Percentiles rank a stretch among this genome's conserved stretches.
These are phyloP conservation scores for Luehdorfia chinensis DNA, from an alignment of 1,140 invertebrate species.

Conservation along the genomic window DNA sequence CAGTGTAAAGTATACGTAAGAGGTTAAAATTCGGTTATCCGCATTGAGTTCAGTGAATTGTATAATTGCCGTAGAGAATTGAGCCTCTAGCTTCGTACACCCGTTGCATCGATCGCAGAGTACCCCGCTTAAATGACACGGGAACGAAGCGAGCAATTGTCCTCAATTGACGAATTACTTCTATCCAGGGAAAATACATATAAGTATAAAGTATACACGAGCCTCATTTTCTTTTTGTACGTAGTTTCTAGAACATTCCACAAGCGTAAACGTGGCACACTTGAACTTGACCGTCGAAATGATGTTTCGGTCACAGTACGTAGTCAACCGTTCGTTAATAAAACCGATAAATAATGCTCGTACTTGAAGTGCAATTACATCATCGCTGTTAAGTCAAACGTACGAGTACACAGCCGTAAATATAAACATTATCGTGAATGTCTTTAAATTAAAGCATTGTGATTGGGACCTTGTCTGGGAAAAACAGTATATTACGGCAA, in stretches of 20 bases:
- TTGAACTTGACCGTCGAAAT: slow-evolving; percentile 68
- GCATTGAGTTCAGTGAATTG: slow-evolving; percentile 24
- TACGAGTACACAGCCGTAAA: slow-evolving; percentile 13
- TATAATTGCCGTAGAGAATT: slow-evolving; percentile 61
- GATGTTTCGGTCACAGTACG: slow-evolving; percentile 39
- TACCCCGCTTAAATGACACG: slow-evolving; percentile 26
- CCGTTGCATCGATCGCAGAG: slow-evolving; percentile 47
- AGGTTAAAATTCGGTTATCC: no score
- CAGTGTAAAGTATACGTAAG: no score
- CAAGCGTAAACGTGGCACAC: slow-evolving; percentile 14
- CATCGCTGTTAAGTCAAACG: slow-evolving; percentile 35
- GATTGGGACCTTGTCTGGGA: not conserved
- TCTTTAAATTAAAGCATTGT: not conserved
- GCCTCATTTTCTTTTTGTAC: not conserved
- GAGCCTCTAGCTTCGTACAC: slow-evolving; percentile 50
- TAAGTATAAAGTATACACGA: not conserved
- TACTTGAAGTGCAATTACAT: slow-evolving; percentile 50
- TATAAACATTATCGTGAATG: slow-evolving; percentile 14
- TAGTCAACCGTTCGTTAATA: slow-evolving; percentile 39
- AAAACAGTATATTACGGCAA: not conserved
- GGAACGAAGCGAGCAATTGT: slow-evolving; percentile 53
- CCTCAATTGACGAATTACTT: slow-evolving; percentile 63
- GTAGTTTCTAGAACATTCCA: not conserved
- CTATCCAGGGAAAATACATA: slow-evolving; percentile 22
- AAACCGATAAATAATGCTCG: slow-evolving; percentile 48